Percentiles rank a stretch among this genome's conserved stretches.
Conservation (phyloP, 2,113 vertebrate species). For the Scopus umbretta region DNA sequence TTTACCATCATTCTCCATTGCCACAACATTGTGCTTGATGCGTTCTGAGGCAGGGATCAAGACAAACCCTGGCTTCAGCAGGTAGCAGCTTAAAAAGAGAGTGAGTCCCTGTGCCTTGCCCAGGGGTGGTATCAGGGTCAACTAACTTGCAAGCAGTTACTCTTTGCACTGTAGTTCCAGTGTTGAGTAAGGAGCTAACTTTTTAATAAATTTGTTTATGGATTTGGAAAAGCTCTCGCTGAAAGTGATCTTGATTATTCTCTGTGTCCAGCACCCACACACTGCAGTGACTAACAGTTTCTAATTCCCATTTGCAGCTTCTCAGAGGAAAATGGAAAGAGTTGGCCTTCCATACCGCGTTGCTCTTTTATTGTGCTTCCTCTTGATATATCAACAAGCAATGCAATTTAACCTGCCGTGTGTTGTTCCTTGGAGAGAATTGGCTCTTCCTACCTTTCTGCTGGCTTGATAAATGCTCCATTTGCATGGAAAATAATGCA, state of each 20-base stretch:
- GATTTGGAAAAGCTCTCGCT: neutral
- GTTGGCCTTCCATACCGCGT: neutral
- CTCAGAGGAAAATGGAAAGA: neutral
- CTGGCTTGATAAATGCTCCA: neutral
- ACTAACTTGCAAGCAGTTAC: neutral
- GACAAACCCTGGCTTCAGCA: neutral
- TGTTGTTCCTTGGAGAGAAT: neutral
- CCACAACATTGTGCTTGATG: neutral
- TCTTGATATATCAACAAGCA: neutral
- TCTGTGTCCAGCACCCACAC: neutral
- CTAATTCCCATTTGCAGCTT: neutral
- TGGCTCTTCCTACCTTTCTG: neutral
- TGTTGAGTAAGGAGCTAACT: neutral
- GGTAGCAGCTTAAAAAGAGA: neutral
- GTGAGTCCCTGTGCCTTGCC: neutral
- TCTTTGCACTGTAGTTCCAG: neutral
- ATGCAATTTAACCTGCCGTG: neutral
- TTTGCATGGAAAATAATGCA: neutral
- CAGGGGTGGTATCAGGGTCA: neutral
- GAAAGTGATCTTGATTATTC: neutral
- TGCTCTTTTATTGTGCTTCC: neutral
- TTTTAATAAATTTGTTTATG: neutral
- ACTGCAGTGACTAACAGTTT: neutral
- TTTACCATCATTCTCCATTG: neutral
- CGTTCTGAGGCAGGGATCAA: neutral